Evolutionary conservation across 2,113 vertebrate species (phyloP), one percentile per base, ranked within the genome.

Genomic region (Agelaius tricolor): DNA sequence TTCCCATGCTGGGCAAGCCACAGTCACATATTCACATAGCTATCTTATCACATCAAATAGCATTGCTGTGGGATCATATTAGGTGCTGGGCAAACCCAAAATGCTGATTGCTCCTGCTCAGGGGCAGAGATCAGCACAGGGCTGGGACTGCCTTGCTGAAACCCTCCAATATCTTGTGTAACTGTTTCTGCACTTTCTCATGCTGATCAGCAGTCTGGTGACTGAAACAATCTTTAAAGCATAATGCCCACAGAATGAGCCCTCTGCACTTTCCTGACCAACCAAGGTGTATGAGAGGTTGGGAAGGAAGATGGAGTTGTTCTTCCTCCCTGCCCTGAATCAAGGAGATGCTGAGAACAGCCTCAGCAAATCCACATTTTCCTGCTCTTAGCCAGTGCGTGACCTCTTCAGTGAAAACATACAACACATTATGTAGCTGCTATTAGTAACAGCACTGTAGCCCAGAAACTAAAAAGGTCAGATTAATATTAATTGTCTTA

Each of bases 401-500:
- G 91, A 95, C 89, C 83, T 63, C 61, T 71, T 84, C 54, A 39
- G 55, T 79, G 72, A 90, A 95, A 94, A 87, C 88, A 89, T 65
- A 41, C 81, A 94, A 61, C 73, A 81, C 14, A 65, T 74, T 77
- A 84, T 74, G 80, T 81, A 95, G 95, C 89, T 86, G 52, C 80
- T 97, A 92, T 94, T 90, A 89, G 82, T 88, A 92, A 97, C 66
- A 97, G 84, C 89, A 57, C 43, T 95, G 62, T 93, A 84, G 59
- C 61, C 51, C 83, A 73, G 61, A 84, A 94, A 95, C 33, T n/a
- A 82, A 89, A 94, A 96, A 96, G 84, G 76, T 93, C 84, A 84
- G 58, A 76, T 92, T 97, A 93, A 91, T 97, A 97, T 94, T 95
- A 93, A 97, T 97, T 97, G 97, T 81, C 83, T 91, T 91, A 85